Evolutionary conservation across 2,888 invertebrate genomes (phyloP), one percentile per base, ranked within the genome.

Genomic region (Heliconius charithonia): DNA sequence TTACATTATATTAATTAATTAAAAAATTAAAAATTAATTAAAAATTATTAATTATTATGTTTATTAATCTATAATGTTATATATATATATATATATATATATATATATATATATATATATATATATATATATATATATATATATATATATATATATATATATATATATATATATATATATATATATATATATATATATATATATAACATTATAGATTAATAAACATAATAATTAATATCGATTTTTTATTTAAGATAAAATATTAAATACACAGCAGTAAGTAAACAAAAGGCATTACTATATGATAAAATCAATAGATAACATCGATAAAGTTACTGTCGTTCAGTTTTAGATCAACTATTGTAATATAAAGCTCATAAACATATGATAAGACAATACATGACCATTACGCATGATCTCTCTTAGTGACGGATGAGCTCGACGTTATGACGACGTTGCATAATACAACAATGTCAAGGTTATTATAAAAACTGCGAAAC

Each of bases 381-480:
- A 69, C 16, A 27, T 25, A 45, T 69, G 69, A 69, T 69, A 69
- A 69, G 69, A n/a, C 22, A 25, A n/a, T 41, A 41, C 69, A 69
- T 25, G 69, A 45, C 13, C 25, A 69, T 16, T 13, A 3, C 41
- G 19, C 69, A 9, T 69, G 69, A 41, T 69, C 41, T 69, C 67
- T 41, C 45, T 45, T 45, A 41, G 25, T 69, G 69, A 69, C 69
- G 19, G 9, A 25, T 41, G 67, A 69, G 45, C 41, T 69, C 41
- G 16, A 9, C 32, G 29, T 67, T 56, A 32, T 66, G 25, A 41
- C 25, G 41, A 69, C 25, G 16, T 69, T 69, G 69, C 41, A 25
- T 69, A 66, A n/a, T 45, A 45, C 32, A 56, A 67, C 51, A 67
- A 75, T 67, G 66, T 67, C 66, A 56, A 75, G 56, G 75, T 56